Percentiles rank a stretch among this genome's conserved stretches.
Conservation (phyloP, 2,113 vertebrate species). For the Myxocyprinus asiaticus region DNA sequence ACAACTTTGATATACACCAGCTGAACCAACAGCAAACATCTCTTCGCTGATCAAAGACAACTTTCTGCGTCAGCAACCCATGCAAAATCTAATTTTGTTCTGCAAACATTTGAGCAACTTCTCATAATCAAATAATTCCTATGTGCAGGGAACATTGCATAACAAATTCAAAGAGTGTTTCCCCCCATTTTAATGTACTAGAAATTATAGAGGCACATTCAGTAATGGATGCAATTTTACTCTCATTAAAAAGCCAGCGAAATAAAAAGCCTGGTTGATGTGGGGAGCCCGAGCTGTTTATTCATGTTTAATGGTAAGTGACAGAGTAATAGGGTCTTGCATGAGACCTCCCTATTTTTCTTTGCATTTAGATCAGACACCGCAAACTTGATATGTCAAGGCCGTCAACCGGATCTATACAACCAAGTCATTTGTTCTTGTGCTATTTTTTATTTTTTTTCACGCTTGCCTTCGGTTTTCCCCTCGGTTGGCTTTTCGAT, state of each 20-base stretch:
- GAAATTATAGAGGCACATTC: conserved; percentile 49
- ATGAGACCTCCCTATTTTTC: conserved; percentile 38
- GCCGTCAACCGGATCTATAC: conserved; percentile 53
- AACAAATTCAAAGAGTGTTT: background rate
- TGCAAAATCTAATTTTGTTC: conserved; percentile 37
- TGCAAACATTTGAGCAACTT: conserved; percentile 46
- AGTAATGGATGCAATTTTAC: conserved; percentile 54
- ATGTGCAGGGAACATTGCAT: conserved; percentile 35
- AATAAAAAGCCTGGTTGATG: conserved; percentile 51
- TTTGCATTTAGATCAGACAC: conserved; percentile 48
- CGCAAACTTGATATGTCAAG: conserved; percentile 40
- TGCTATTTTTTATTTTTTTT: conserved; percentile 27
- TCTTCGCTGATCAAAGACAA: conserved; percentile 38
- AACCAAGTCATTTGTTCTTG: conserved; percentile 48
- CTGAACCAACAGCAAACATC: conserved; percentile 34
- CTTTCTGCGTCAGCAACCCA: conserved; percentile 32
- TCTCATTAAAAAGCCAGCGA: conserved; percentile 55
- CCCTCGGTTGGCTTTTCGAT: conserved; percentile 44
- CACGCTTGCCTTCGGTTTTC: background rate
- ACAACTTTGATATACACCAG: conserved; percentile 11
- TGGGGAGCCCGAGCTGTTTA: conserved; percentile 49
- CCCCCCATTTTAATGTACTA: conserved; percentile 47
- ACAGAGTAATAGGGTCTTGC: conserved; percentile 57
- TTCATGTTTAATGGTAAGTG: conserved; percentile 59
- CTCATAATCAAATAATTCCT: conserved; percentile 52